phyloP scores from a whole-genome alignment of 2,888 invertebrate species.

The Ornithoptera priamus region DNA sequence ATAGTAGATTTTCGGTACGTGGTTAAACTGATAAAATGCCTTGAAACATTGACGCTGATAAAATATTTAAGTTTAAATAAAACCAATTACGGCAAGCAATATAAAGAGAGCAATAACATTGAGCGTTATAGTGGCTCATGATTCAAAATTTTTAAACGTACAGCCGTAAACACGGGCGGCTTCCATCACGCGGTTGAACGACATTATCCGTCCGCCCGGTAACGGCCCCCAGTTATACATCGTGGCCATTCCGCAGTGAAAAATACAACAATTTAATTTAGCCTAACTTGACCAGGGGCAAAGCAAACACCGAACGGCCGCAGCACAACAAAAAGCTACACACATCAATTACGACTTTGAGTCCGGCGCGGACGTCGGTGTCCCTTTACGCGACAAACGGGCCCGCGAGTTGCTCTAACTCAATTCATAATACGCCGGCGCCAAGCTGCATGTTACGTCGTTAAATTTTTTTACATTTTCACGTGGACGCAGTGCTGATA shows the following conservation, averaged over 20 bases:
- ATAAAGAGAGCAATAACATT: conserved; percentile 27
- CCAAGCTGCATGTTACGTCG: conserved; percentile 44
- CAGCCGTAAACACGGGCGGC: conserved; percentile 40
- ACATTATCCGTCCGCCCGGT: conserved; percentile 62
- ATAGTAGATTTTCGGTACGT: no score
- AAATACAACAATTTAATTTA: conserved; percentile 78
- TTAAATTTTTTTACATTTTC: conserved; percentile 58
- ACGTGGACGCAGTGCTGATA: conserved; percentile 40
- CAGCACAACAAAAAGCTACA: conserved; percentile 68
- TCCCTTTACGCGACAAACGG: conserved; percentile 53
- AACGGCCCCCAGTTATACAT: conserved; percentile 53
- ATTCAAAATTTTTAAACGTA: conserved; percentile 45
- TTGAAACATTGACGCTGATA: not conserved
- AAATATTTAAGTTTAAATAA: conserved; percentile 13
- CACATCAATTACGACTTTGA: conserved; percentile 66
- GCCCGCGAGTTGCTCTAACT: conserved; percentile 65
- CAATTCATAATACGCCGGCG: conserved; percentile 62
- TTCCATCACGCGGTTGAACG: conserved; percentile 48
- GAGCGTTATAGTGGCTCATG: conserved; percentile 35
- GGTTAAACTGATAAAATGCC: no score
- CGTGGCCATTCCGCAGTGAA: conserved; percentile 67
- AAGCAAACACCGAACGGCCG: conserved; percentile 61
- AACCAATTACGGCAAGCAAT: conserved; percentile 26
- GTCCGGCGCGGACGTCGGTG: conserved; percentile 44
- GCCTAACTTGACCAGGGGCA: conserved; percentile 67